These are phyloP conservation scores for Pristionchus entomophagus DNA, from an alignment of 2,888 invertebrate species.

Conservation along the genomic window DNA sequence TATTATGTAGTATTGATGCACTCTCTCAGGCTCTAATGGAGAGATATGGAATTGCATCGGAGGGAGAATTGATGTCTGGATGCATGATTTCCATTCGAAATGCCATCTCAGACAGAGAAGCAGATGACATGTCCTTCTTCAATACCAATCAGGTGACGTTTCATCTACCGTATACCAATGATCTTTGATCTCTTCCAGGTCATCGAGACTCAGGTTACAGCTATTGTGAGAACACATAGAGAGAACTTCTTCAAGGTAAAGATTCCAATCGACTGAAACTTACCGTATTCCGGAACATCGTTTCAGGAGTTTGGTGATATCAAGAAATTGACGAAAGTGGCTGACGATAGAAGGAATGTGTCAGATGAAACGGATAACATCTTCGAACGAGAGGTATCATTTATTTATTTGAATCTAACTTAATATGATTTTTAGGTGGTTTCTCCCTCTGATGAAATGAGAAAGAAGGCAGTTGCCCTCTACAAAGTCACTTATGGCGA, in stretches of 20 bases:
- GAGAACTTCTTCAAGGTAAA: constrained; percentile 44
- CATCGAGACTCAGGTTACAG: constrained; percentile 39
- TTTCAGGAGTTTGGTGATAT: constrained; percentile 39
- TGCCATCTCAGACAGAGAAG: constrained; percentile 70
- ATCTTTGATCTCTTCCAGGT: constrained; percentile 38
- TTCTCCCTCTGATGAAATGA: not conserved
- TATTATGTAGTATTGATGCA: too few relatives aligned
- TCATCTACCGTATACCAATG: not conserved
- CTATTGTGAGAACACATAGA: constrained; percentile 17
- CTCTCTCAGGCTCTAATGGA: constrained; percentile 62
- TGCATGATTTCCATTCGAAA: constrained; percentile 66
- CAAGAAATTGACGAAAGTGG: constrained; percentile 2
- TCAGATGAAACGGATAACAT: constrained; percentile 21
- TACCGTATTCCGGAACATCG: not conserved
- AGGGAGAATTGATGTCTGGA: constrained; percentile 71
- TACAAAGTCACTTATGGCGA: constrained; percentile 37
- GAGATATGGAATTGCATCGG: constrained; percentile 68
- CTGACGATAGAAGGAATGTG: not conserved
- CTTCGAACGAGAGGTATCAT: constrained; percentile 24
- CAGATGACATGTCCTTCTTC: constrained; percentile 74
- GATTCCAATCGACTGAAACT: too few relatives aligned
- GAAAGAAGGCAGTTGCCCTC: constrained; percentile 35
- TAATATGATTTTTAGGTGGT: not conserved
- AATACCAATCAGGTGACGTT: constrained; percentile 67
- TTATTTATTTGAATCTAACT: not conserved